Conservation (phyloP, 2,797 vertebrate genomes). For the Microctenopoma steveboyesi region DNA sequence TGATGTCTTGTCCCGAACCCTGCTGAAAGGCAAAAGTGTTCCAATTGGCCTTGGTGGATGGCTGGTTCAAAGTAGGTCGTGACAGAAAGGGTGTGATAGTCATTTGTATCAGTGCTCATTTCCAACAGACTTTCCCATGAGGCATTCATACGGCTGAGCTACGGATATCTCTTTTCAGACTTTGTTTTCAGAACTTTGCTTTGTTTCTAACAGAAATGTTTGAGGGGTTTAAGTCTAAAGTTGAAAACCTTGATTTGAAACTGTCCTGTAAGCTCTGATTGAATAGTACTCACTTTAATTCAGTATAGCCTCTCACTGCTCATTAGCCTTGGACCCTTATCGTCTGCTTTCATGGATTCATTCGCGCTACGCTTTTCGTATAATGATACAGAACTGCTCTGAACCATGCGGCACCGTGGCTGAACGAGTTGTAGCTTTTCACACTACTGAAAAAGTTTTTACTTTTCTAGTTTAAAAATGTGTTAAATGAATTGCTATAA, state of each 20-base stretch:
- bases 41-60: not conserved
- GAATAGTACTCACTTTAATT: slow-evolving; percentile 19
- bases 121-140: slow-evolving; percentile 3
- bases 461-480: slow-evolving; percentile 28
- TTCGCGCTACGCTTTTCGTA: slow-evolving; percentile 13
- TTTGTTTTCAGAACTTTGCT: slow-evolving; percentile 19
- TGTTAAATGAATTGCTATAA: slow-evolving; percentile 37
- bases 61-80: not conserved
- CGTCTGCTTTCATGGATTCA: slow-evolving; percentile 31
- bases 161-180: slow-evolving; percentile 5
- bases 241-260: slow-evolving; percentile 8
- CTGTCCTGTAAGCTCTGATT: slow-evolving; percentile 20
- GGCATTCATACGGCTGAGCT: not conserved
- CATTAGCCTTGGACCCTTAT: slow-evolving; percentile 26
- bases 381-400: slow-evolving; percentile 19
- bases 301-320: slow-evolving; percentile 20
- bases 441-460: slow-evolving; percentile 18
- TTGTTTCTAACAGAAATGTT: not conserved
- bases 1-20: not conserved
- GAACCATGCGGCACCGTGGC: not conserved
- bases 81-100: not conserved
- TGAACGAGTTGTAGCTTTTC: not conserved
- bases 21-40: not conserved
- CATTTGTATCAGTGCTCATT: not conserved
- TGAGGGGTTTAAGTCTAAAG: slow-evolving; percentile 13